Evolutionary conservation across 1,140 invertebrate species (phyloP), one percentile per base, ranked within the genome.

Genomic region (Drosophila paulistorum): DNA sequence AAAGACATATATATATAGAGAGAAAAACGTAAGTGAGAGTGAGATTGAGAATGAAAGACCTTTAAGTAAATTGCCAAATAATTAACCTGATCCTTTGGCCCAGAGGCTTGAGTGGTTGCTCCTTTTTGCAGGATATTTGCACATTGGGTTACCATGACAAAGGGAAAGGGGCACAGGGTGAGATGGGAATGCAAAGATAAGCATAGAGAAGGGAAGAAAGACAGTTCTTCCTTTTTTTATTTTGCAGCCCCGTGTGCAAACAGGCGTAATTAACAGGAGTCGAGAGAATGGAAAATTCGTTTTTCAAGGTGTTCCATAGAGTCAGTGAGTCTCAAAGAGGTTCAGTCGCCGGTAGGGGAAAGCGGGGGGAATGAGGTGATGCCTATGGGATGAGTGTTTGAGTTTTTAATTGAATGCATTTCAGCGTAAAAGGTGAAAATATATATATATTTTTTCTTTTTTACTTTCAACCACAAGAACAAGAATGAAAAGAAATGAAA

Each of bases 321-420:
- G 45, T 51, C 45, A 51, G 45, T 23, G 17, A 23, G 17, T 51
- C 20, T 51, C 3, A 20, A 51, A 23, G 45, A 17, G 45, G 45
- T 48, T 48, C 13, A 6, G 0, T 7, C 30, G 5, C 1, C 30
- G 30, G 42, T 9, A 20, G 17, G 39, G 14, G 30, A 33, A 41
- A 26, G 6, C 5, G 30, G 11, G 51, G 9, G 9, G 30, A 37
- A 30, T 54, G 45, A 7, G 45, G 37, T 35, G 0, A 10, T 10
- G 63, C 70, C 63, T 58, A 48, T 74, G 72, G 58, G 58, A 60
- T 33, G 58, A 39, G 30, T 60, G 58, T 61, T 71, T 74, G 81
- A 84, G 81, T 85, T 85, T 85, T 85, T 85, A 85, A 85, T 85
- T 85, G 78, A 85, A 85, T 85, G 81, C 81, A 78, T 85, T 71